Evolutionary conservation across 2,888 invertebrate species (phyloP), one percentile per base, ranked within the genome.

Genomic region (Andrena marginata): DNA sequence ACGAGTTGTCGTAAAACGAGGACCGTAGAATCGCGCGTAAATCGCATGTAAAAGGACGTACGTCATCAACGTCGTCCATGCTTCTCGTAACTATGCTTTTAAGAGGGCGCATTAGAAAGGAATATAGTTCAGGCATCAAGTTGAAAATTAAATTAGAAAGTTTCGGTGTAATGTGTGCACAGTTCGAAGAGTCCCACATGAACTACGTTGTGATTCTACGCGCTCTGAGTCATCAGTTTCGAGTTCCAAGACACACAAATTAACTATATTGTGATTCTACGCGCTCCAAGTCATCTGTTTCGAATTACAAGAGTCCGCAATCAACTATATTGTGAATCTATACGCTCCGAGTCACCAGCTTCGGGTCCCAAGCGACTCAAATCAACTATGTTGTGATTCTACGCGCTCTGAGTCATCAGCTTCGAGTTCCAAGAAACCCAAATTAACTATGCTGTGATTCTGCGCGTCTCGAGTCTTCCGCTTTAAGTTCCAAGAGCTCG

Each of bases 1-100:
- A 54, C 60, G 68, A 33, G 35, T 13, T 20, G 51, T 81, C 81
- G 68, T 81, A 82, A 82, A 82, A 77, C 23, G 68, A 20, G 59
- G 51, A 78, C 62, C 68, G 59, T 31, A 51, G 49, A 62, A 42
- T 51, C 59, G 63, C 49, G 77, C 26, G 77, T 72, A 82, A 82
- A 82, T 82, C 77, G 72, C 54, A 35, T 64, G 26, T 33, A 20
- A 73, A 82, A 69, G 68, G 67, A 60, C 59, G 51, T 33, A 33
- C 68, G 71, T 81, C 81, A 63, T 81, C 81, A 59, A 63, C 68
- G 62, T 69, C 35, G 42, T 16, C 5, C 20, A 16, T n/a, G 56
- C 67, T 49, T 48, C 80, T 71, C 65, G 70, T 51, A 62, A 60
- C 2, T 10, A 23, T 2, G 20, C 10, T 33, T 74, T 79, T 42